Base-by-base conservation (phyloP, 2,113 vertebrate genomes). In the Cromileptes altivelis region DNA sequence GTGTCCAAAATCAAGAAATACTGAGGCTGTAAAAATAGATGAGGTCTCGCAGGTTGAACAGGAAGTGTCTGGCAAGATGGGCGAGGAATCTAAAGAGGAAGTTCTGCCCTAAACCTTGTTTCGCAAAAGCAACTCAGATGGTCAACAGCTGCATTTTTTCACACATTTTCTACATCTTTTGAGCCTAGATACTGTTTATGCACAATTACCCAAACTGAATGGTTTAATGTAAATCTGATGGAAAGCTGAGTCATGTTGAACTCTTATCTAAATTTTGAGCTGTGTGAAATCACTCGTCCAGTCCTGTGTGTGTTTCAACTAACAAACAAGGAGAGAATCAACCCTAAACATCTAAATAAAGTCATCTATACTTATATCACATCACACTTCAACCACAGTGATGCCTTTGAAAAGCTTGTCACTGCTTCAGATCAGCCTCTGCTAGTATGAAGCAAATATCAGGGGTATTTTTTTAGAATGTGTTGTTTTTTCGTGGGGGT, bases 71-170 rank as follows among this genome's bases (percentile, higher is more conserved):
- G 57, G 42, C 12, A 6, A 0, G 52, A 40, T 9, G 64, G 18
- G 1, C 1, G 80, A 60, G 64, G 23, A 33, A 53, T 49, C 52
- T 2, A 3, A 27, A 53, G n/a, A 71, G 70, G 77, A 80, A 64
- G 50, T 17, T 21, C 25, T 4, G 25, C 21, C 19, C 17, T 2
- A 1, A 45, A 55, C 30, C 10, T 1, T 18, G 33, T 84, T 57
- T 68, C 0, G 0, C 50, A 75, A 65, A 27, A 52, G 40, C 27
- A 18, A 30, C 53, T 33, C 47, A 52, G 11, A 55, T 33, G 33
- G 30, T 30, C n/a, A 0, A 2, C n/a, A 63, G 56, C 49, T 63
- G 50, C 58, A 12, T 33, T 55, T 70, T 15, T 18, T 3, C 0
- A 47, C 6, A 8, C 21, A 15, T 50, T 15, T 42, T 53, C 2